phyloP scores from a whole-genome alignment of 2,888 invertebrate species.

The Syrphus vitripennis region DNA sequence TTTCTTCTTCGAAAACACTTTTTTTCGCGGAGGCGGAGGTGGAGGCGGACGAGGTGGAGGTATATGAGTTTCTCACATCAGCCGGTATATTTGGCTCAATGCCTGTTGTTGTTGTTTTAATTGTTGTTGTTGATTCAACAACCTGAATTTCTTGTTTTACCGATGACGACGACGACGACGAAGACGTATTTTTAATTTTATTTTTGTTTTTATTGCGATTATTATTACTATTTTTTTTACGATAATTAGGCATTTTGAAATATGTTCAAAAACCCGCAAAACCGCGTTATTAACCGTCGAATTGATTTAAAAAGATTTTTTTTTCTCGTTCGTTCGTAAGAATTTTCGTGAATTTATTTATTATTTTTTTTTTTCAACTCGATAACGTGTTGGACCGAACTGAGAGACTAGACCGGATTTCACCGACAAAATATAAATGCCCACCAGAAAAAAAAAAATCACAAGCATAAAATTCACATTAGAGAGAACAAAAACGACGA shows the following conservation, averaged over 20 bases:
- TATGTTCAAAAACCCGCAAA: constrained; percentile 46
- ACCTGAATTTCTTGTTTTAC: constrained; percentile 41
- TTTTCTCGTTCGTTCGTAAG: constrained; percentile 55
- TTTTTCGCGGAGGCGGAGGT: constrained; percentile 9
- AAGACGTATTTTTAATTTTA: constrained; percentile 48
- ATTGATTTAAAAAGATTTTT: not conserved
- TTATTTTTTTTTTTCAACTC: constrained; percentile 56
- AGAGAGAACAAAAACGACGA: not conserved
- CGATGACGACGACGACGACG: constrained; percentile 49
- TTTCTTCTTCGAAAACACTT: constrained; percentile 38
- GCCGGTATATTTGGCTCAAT: constrained; percentile 61
- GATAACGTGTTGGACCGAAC: constrained; percentile 66
- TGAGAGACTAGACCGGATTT: constrained; percentile 56
- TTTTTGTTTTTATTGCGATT: constrained; percentile 75
- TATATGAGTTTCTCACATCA: constrained; percentile 27
- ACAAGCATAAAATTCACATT: constrained; percentile 28
- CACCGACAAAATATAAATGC: constrained; percentile 44
- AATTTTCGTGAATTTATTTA: constrained; percentile 11
- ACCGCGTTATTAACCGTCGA: constrained; percentile 16
- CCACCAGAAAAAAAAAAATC: constrained; percentile 35
- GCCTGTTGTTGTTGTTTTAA: constrained; percentile 14
- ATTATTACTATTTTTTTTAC: constrained; percentile 76
- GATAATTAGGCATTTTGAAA: constrained; percentile 77
- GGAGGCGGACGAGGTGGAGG: not conserved
- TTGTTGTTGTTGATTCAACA: not conserved